These are phyloP conservation scores for Leiothrix lutea DNA, from an alignment of 2,113 vertebrate species.

Conservation along the genomic window DNA sequence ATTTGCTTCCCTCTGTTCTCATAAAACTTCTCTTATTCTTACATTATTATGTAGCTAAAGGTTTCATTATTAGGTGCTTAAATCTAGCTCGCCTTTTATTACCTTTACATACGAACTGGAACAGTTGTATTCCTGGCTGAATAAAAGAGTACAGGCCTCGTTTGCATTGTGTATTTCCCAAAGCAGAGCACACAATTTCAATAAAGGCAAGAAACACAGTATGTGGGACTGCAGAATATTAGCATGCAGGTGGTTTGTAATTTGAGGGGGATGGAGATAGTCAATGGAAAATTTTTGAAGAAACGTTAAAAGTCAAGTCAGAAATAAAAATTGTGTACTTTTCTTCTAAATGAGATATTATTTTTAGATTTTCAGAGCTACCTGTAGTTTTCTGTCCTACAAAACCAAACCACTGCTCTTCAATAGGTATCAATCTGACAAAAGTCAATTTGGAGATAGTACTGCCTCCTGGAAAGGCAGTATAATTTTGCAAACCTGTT, in stretches of 20 bases:
- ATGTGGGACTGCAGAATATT: background rate
- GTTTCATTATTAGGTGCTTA: background rate
- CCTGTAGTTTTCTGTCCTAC: background rate
- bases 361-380: background rate
- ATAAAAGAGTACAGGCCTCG: background rate
- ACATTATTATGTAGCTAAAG: background rate
- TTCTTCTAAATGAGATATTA: background rate
- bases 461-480: background rate
- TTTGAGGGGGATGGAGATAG: background rate
- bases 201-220: background rate
- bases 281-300: background rate
- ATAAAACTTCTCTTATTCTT: background rate
- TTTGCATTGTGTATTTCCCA: background rate
- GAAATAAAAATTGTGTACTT: background rate
- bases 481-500: background rate
- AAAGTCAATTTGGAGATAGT: background rate
- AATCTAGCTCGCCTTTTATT: background rate
- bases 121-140: background rate
- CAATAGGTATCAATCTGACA: background rate
- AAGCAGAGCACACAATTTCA: background rate
- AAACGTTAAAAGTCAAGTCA: background rate
- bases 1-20: background rate
- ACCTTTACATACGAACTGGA: background rate
- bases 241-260: background rate
- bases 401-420: background rate